These are phyloP conservation scores for Anorthoa munda DNA, from an alignment of 2,888 invertebrate genomes.

Conservation along the genomic window DNA sequence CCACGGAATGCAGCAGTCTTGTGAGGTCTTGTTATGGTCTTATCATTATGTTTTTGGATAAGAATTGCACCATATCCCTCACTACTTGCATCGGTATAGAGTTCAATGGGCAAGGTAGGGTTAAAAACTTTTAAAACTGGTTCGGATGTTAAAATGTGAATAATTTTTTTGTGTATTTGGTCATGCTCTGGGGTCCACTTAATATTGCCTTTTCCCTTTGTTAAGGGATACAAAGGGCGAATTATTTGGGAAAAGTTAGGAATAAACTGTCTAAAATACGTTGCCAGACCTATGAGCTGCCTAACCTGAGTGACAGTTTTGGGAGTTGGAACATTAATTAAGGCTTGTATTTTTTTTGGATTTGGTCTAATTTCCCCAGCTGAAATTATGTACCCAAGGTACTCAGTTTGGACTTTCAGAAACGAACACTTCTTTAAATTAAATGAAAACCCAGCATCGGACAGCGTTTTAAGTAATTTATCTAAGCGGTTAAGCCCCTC, in stretches of 20 bases:
- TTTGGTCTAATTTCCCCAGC: slow-evolving; percentile 2
- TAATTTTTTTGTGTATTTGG: neutral
- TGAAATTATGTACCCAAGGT: neutral
- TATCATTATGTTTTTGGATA: neutral
- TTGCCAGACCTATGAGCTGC: slow-evolving; percentile 2
- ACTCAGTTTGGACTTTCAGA: neutral
- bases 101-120: neutral
- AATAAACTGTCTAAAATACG: slow-evolving; percentile 4
- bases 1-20: no score
- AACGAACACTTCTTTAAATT: slow-evolving; percentile 1
- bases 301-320: neutral
- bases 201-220: neutral
- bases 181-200: neutral
- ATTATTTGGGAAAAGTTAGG: no score
- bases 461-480: slow-evolving; percentile 1
- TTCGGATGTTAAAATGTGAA: no score
- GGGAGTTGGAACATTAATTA: neutral
- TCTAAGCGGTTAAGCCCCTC: slow-evolving; percentile 1
- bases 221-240: slow-evolving; percentile 6
- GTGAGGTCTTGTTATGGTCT: no score
- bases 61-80: slow-evolving; percentile 4
- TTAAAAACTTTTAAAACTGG: neutral
- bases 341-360: slow-evolving; percentile 1
- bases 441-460: neutral
- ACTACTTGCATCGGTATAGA: neutral